phyloP scores from a whole-genome alignment of 2,888 invertebrate species.

The Andrena marginata region DNA sequence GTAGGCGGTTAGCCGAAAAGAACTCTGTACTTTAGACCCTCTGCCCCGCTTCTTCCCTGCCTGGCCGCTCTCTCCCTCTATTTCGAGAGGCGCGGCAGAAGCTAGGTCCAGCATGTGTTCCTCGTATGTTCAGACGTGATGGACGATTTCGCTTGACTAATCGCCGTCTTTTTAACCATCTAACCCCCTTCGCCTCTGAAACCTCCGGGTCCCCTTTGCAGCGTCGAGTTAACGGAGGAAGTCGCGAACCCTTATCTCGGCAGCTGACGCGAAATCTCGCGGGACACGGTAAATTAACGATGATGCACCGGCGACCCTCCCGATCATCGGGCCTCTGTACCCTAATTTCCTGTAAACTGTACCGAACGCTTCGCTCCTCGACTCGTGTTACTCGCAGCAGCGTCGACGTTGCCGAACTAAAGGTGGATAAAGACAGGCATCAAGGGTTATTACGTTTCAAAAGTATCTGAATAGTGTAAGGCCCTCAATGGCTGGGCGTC shows the following conservation, averaged over 20 bases:
- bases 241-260: slow-evolving; percentile 37
- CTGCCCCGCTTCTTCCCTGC: slow-evolving; percentile 17
- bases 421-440: not conserved
- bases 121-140: slow-evolving; percentile 85
- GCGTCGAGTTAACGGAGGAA: slow-evolving; percentile 40
- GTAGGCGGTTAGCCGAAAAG: slow-evolving; percentile 82
- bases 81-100: slow-evolving; percentile 77
- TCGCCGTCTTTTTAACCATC: slow-evolving; percentile 79
- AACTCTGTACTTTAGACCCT: slow-evolving; percentile 67
- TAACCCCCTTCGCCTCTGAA: not conserved
- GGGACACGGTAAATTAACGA: slow-evolving; percentile 11
- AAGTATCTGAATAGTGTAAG: not conserved
- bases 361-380: no score
- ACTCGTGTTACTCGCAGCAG: no score
- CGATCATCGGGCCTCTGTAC: not conserved
- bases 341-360: no score
- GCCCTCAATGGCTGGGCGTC: not conserved
- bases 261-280: slow-evolving; percentile 9
- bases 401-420: no score
- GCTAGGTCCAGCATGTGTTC: slow-evolving; percentile 80
- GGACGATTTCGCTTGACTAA: slow-evolving; percentile 85
- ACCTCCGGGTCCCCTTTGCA: slow-evolving; percentile 38
- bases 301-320: not conserved
- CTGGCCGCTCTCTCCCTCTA: slow-evolving; percentile 72
- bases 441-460: not conserved